Percentiles rank a stretch among this genome's conserved stretches.
Conservation (phyloP, 1,140 invertebrate species). For the Cataglyphis hispanica region DNA sequence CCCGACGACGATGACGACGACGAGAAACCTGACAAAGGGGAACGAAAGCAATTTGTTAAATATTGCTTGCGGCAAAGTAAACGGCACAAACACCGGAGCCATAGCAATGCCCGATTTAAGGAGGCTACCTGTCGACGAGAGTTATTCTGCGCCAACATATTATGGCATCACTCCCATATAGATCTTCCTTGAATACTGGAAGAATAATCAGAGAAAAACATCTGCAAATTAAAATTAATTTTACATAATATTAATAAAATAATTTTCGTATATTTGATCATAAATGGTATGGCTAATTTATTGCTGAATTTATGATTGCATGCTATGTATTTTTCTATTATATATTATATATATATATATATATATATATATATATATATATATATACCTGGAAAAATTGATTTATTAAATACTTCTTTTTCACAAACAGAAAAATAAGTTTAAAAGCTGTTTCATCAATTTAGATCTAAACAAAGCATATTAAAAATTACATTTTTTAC, state of each 20-base stretch:
- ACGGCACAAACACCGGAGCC: conserved; percentile 47
- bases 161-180: neutral
- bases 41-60: conserved; percentile 79
- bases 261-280: neutral
- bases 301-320: neutral
- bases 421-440: neutral
- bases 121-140: conserved; percentile 16
- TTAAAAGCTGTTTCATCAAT: neutral
- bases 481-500: neutral
- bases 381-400: neutral
- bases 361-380: too few relatives aligned
- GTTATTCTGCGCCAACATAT: neutral
- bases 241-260: neutral
- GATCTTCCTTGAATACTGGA: neutral
- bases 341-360: too few relatives aligned
- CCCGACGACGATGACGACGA: conserved; percentile 46
- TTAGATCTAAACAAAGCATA: neutral
- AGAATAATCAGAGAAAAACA: conserved; percentile 9
- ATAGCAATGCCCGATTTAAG: conserved; percentile 44
- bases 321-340: neutral
- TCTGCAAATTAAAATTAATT: neutral
- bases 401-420: neutral
- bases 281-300: neutral
- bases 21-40: conserved; percentile 61
- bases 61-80: conserved; percentile 73